Percentiles rank a stretch among this genome's conserved stretches.
Conservation (phyloP, 2,797 vertebrate species). For the Pogonophryne albipinna region DNA sequence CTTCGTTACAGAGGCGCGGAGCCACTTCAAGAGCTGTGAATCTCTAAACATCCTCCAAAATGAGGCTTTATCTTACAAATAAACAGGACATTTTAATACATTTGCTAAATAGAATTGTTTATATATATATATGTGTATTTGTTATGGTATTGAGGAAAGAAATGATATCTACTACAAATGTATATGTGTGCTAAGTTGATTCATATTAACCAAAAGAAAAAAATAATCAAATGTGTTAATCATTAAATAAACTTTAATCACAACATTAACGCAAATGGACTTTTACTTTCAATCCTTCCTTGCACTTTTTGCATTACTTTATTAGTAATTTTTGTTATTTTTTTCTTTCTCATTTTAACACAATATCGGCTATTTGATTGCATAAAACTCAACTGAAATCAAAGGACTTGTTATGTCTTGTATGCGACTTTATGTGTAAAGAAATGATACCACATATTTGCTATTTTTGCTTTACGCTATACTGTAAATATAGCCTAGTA, state of each 20-base stretch:
- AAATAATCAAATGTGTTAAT: not conserved
- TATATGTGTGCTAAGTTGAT: not conserved
- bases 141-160: not conserved
- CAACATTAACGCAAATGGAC: not conserved
- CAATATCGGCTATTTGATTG: not conserved
- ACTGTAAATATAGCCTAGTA: not conserved
- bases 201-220: slow-evolving; percentile 20
- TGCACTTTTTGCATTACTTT: not conserved
- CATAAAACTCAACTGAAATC: not conserved
- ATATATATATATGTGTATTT: not conserved
- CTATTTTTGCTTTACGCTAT: slow-evolving; percentile 1
- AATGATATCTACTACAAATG: not conserved
- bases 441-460: not conserved
- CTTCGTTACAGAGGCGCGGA: slow-evolving; percentile 58
- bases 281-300: too few relatives aligned
- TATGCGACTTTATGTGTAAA: slow-evolving; percentile 7
- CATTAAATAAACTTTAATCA: not conserved
- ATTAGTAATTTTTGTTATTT: not conserved
- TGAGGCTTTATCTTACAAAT: not conserved
- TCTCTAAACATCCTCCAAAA: not conserved
- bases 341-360: not conserved
- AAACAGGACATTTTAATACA: not conserved
- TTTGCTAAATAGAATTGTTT: not conserved
- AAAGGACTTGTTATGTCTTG: not conserved
- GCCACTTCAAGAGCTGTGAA: slow-evolving; percentile 71